These are phyloP conservation scores for Harpalus rufipes DNA, from an alignment of 2,888 invertebrate genomes.

Conservation along the genomic window DNA sequence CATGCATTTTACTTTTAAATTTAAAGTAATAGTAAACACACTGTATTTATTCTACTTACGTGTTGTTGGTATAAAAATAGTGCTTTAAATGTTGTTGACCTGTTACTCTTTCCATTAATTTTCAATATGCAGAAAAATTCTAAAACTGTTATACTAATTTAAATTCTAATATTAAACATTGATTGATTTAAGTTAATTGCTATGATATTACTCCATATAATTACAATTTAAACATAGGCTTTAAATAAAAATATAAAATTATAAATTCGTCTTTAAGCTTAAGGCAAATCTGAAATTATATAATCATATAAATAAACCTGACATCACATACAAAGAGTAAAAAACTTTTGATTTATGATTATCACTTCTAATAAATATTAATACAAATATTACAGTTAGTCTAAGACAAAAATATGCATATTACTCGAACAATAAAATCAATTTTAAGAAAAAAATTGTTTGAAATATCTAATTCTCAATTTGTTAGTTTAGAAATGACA, in stretches of 20 bases:
- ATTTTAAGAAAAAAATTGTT: too few species aligned
- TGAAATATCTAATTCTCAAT: too few species aligned
- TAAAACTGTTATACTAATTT: not conserved
- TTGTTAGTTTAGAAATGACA: too few species aligned
- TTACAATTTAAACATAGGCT: not conserved
- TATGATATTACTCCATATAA: conserved; percentile 8
- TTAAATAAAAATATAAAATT: not conserved
- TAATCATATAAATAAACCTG: conserved; percentile 41
- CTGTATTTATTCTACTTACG: not conserved
- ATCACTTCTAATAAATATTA: conserved; percentile 42
- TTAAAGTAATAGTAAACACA: not conserved
- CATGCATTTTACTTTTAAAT: not conserved
- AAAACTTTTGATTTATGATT: conserved; percentile 12
- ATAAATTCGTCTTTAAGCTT: not conserved
- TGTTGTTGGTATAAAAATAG: not conserved
- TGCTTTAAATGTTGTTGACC: too few species aligned
- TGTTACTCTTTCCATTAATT: not conserved
- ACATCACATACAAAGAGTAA: conserved; percentile 14
- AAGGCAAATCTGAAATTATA: conserved; percentile 12
- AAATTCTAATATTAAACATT: not conserved
- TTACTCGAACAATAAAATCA: not conserved
- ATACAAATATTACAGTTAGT: conserved; percentile 47
- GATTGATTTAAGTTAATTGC: not conserved
- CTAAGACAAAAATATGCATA: conserved; percentile 14
- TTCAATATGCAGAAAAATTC: not conserved